These are phyloP conservation scores for Lepisosteus oculatus DNA, from an alignment of 2,113 vertebrate species.

Conservation along the genomic window DNA sequence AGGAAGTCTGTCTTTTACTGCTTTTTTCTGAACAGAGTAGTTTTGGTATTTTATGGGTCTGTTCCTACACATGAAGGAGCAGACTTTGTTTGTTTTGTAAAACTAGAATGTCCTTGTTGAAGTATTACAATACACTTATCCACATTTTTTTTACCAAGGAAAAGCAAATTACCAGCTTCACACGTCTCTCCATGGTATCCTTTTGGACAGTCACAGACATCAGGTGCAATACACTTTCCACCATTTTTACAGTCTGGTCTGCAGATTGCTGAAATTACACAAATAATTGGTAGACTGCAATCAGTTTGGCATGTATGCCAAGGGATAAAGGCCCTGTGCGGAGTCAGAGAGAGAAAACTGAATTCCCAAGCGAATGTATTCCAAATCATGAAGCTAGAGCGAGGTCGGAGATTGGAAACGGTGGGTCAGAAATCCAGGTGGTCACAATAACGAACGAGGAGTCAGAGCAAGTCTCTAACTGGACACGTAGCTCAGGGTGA, in stretches of 20 bases:
- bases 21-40: not conserved
- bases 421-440: too few species aligned
- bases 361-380: too few species aligned
- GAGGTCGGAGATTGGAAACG: too few species aligned
- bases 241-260: constrained; percentile 42
- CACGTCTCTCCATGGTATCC: constrained; percentile 59
- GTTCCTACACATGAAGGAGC: not conserved
- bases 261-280: constrained; percentile 31
- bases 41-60: not conserved
- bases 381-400: too few species aligned
- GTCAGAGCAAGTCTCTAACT: too few species aligned
- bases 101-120: not conserved
- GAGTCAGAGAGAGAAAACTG: too few species aligned
- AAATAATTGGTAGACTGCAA: not conserved
- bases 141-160: not conserved
- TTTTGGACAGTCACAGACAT: constrained; percentile 48
- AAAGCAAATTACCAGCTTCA: constrained; percentile 44
- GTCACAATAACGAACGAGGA: too few species aligned
- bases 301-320: not conserved
- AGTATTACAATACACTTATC: not conserved
- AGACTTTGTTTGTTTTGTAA: not conserved
- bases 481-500: too few species aligned
- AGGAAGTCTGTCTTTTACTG: not conserved
- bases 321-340: not conserved
- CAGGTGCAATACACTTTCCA: constrained; percentile 38